Percentiles rank a stretch among this genome's conserved stretches.
Evolutionary conservation across 2,113 vertebrate species (phyloP).

Genomic region (Jaculus jaculus): DNA sequence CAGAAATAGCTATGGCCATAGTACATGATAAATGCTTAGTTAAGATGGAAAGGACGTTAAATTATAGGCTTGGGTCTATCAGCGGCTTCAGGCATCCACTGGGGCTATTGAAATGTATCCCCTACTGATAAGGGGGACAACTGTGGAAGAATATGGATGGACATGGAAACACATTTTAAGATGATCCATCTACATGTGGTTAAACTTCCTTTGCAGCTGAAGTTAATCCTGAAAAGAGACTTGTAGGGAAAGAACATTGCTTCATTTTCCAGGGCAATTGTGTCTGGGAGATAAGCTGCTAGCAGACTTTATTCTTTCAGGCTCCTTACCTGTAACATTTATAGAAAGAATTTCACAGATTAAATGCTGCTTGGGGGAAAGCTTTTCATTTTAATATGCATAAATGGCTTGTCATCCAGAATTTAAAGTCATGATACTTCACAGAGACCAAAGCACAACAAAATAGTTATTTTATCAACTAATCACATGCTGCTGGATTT

Average conservation of each 20-base stretch:
- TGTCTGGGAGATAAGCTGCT: constrained; percentile 3
- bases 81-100: not conserved
- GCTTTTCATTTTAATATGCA: constrained; percentile 45
- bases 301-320: constrained; percentile 32
- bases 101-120: not conserved
- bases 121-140: not conserved
- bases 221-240: constrained; percentile 23
- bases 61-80: not conserved
- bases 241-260: constrained; percentile 7
- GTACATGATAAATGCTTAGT: not conserved
- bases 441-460: constrained; percentile 54
- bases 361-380: constrained; percentile 58
- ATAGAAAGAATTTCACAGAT: constrained; percentile 41
- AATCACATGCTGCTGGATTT: constrained; percentile 62
- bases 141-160: not conserved
- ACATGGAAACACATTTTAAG: not conserved
- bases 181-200: not conserved
- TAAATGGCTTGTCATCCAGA: constrained; percentile 56
- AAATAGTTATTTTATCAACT: constrained; percentile 72
- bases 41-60: not conserved
- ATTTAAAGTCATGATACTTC: constrained; percentile 63
- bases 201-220: not conserved
- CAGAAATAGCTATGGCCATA: not conserved
- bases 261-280: constrained; percentile 25
- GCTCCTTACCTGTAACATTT: constrained; percentile 54